phyloP scores from a whole-genome alignment of 2,888 invertebrate species.

The Cryptocheilus praepositus region DNA sequence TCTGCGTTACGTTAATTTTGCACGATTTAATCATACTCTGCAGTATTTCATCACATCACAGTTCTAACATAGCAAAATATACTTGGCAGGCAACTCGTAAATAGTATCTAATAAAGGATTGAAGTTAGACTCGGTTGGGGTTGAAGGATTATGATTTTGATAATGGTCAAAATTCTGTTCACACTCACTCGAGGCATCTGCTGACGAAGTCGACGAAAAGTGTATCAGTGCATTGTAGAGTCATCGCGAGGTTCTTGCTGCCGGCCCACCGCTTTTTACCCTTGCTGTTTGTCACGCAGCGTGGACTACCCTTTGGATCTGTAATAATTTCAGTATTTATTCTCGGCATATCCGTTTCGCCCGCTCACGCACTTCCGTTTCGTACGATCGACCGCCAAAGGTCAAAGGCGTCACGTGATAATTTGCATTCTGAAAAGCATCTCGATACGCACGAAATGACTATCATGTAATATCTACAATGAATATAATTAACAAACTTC shows the following conservation, averaged over 20 bases:
- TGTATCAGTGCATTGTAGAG: constrained; percentile 89
- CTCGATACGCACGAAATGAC: not conserved
- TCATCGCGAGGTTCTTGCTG: constrained; percentile 87
- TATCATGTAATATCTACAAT: not conserved
- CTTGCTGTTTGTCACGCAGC: constrained; percentile 94
- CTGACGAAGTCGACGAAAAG: constrained; percentile 94
- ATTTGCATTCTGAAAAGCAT: too few relatives aligned
- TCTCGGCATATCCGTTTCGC: not conserved
- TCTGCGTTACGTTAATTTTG: too few relatives aligned
- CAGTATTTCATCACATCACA: too few relatives aligned
- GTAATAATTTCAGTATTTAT: constrained; percentile 28
- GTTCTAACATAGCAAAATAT: too few relatives aligned
- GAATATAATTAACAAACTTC: not conserved
- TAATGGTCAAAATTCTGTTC: too few relatives aligned
- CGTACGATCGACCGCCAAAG: not conserved
- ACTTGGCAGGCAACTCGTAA: too few relatives aligned
- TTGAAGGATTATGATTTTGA: too few relatives aligned
- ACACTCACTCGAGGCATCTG: constrained; percentile 90
- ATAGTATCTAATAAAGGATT: too few relatives aligned
- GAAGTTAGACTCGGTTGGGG: too few relatives aligned
- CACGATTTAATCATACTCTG: too few relatives aligned
- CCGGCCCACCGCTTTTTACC: constrained; percentile 93
- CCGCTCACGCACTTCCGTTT: not conserved
- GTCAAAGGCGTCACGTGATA: too few relatives aligned
- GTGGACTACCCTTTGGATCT: constrained; percentile 85